Evolutionary conservation across 2,113 vertebrate species (phyloP).

Genomic region (Eclectus roratus): DNA sequence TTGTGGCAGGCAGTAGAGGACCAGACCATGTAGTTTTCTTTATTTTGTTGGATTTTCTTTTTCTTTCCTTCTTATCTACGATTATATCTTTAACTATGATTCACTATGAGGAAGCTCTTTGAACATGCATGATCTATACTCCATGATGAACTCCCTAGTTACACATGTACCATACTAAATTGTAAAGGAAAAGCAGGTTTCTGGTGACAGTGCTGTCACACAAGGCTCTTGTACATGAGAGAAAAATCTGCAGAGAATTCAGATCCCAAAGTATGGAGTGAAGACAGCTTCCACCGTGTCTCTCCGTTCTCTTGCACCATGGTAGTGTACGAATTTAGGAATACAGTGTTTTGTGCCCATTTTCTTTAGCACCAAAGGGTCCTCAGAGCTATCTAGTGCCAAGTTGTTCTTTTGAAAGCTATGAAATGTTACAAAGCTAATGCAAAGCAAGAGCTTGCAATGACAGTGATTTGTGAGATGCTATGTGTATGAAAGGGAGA

Average conservation of each 20-base stretch:
- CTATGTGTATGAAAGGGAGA: background rate
- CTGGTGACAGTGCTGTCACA: background rate
- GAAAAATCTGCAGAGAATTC: background rate
- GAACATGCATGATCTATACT: background rate
- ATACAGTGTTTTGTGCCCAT: background rate
- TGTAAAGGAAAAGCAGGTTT: background rate
- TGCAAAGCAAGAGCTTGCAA: background rate
- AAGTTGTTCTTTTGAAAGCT: slow-evolving; percentile 18
- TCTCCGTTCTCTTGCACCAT: background rate
- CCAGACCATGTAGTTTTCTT: background rate
- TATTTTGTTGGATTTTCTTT: background rate
- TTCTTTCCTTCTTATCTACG: background rate
- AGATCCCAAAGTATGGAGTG: background rate
- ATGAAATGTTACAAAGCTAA: background rate
- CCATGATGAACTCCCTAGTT: background rate
- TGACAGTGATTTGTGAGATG: slow-evolving; percentile 3
- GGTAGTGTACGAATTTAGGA: background rate
- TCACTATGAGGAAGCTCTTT: background rate
- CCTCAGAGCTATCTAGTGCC: background rate
- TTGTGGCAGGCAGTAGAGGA: background rate
- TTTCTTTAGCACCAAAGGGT: background rate
- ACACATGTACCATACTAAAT: background rate
- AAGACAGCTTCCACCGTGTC: background rate
- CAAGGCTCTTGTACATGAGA: accelerated
- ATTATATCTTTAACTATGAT: background rate